Evolutionary conservation across 2,797 vertebrate genomes (phyloP), one percentile per base, ranked within the genome.

Genomic region (Aphelocoma californica): DNA sequence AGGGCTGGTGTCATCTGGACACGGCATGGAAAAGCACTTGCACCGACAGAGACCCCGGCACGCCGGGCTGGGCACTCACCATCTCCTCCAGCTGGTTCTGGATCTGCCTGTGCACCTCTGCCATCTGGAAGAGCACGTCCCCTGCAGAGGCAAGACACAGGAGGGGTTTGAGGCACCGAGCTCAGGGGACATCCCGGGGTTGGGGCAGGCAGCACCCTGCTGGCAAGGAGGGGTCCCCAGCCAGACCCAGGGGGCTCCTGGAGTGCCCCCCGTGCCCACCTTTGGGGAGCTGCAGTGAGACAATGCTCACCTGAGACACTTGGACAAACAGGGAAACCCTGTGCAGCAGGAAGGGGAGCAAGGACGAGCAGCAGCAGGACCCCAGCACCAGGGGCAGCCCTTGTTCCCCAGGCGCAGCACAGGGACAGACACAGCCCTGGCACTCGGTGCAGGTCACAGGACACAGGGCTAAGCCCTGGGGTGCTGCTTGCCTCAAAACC

Each of bases 51-150:
- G 56, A 51, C 34, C 1, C 2, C 0, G 10, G 73, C 29, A 20
- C 0, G 1, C 6, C 6, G 0, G n/a, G 29, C 56, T 15, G 29
- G 77, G 53, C 92, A 97, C 99, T 98, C 97, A 99, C 99, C 99
- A 99, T 99, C 92, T 99, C 99, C 78, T 99, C 99, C 60, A 99
- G 97, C 97, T 99, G 99, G 97, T 99, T 99, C 97, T 99, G 99
- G 96, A 99, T 99, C 98, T 99, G 99, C 94, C 99, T 96, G 98
- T 99, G 99, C 85, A 99, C 99, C 86, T 99, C 99, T 3, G 99
- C 99, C 99, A 99, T 99, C 98, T 99, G 99, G 98, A 99, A 99
- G 31, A 99, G 99, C 38, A 99, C 99, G 0, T 99, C 99, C 96
- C 99, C 99, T 99, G 98, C 40, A 96, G 94, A 95, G 87, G 97